Evolutionary conservation across 2,113 vertebrate genomes (phyloP), one percentile per base, ranked within the genome.

Genomic region (Ceyx melanurus): DNA sequence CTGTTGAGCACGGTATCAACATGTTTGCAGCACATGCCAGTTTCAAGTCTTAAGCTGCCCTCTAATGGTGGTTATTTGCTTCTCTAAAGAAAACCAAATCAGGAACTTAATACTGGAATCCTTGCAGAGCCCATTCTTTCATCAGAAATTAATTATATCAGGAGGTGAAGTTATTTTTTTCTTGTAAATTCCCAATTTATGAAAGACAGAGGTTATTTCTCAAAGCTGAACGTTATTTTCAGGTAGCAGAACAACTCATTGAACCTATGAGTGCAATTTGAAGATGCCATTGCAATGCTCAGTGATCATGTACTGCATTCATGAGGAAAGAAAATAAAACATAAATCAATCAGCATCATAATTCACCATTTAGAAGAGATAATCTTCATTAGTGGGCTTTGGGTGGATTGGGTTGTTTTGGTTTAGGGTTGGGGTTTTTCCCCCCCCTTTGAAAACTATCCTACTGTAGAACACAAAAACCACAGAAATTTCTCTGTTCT

Each of bases 281-380:
- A 56, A 77, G 25, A 62, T 33, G 15, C 33, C n/a, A 42, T 13
- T 46, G 43, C 35, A 67, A 13, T 11, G 13, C 16, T 37, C 43
- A 42, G n/a, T 22, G 45, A 28, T 21, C 25, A 22, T 1, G 3
- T 22, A n/a, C 11, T 22, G 26, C 2, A 0, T 15, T 79, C n/a
- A 33, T 23, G 10, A 7, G 12, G 15, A 9, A 12, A 67, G 45
- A 51, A 73, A 74, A 58, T 28, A 71, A 28, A 37, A 40, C 35
- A 19, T 12, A 35, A 48, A 22, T 50, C 48, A 23, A 11, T 18
- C 31, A 68, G 15, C 26, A 72, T 14, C 33, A 29, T 9, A 48
- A 58, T 35, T 65, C 26, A 43, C 22, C 2, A 0, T 7, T 54
- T 56, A 42, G 33, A 50, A 85, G 8, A 48, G 1, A 68, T 1